A percentile compares a stretch with the other conserved stretches of the same genome.
These are phyloP conservation scores for Teleiodes luculella DNA, from an alignment of 2,888 invertebrate genomes.

Conservation along the genomic window DNA sequence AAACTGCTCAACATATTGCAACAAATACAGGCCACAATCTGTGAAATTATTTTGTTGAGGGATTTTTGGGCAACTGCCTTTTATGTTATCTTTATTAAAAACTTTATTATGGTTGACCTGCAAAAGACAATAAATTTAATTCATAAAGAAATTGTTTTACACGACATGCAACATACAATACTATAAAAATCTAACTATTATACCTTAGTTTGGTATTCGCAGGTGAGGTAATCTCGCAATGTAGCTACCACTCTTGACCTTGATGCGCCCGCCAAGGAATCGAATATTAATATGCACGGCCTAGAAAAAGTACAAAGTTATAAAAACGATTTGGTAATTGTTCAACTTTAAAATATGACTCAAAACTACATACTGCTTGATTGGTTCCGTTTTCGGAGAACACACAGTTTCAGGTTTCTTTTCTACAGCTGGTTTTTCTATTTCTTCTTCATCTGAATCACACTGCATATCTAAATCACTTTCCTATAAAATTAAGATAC, in stretches of 20 bases:
- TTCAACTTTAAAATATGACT: not conserved
- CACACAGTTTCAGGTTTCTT: constrained; percentile 53
- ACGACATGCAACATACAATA: too few species aligned
- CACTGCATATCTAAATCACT: constrained; percentile 76
- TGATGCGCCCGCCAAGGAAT: constrained; percentile 91
- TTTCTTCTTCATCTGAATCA: constrained; percentile 70
- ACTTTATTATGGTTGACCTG: constrained; percentile 80
- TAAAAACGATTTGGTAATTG: not conserved
- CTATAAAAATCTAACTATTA: constrained; percentile 6
- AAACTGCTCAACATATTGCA: constrained; percentile 98
- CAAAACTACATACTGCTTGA: constrained; percentile 80
- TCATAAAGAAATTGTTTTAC: not conserved
- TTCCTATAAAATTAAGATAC: constrained; percentile 47
- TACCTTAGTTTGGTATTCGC: constrained; percentile 89
- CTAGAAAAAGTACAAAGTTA: constrained; percentile 72
- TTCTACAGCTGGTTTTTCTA: constrained; percentile 51
- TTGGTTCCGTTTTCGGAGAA: constrained; percentile 67
- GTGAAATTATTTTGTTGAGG: constrained; percentile 99
- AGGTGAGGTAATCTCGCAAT: constrained; percentile 92
- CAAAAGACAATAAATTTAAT: constrained; percentile 26
- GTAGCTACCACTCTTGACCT: constrained; percentile 92
- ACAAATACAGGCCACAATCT: constrained; percentile 96
- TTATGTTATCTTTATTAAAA: constrained; percentile 90
- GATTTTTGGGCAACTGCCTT: constrained; percentile 92
- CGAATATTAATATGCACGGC: constrained; percentile 96